A percentile compares a stretch with the other conserved stretches of the same genome.
These are phyloP conservation scores for Apogon hyalosoma DNA, from an alignment of 2,797 vertebrate genomes.

Conservation along the genomic window DNA sequence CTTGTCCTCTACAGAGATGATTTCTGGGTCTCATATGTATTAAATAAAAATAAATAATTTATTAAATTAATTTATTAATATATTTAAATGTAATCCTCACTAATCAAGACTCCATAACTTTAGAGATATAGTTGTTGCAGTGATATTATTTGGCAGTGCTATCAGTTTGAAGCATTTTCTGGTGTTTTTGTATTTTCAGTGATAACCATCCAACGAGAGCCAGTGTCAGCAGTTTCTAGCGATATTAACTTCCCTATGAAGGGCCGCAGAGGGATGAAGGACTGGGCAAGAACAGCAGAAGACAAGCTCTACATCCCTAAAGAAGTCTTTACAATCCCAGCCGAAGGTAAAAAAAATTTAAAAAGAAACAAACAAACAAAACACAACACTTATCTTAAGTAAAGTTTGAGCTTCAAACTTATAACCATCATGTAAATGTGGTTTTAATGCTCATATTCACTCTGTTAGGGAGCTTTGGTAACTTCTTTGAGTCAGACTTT, in stretches of 20 bases:
- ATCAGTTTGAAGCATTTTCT: slow-evolving; percentile 22
- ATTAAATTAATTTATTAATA: too few relatives aligned
- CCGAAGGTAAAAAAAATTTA: slow-evolving; percentile 87
- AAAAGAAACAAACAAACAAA: background rate
- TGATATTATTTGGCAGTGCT: slow-evolving; percentile 1
- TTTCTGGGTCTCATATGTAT: too few relatives aligned
- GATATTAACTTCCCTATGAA: slow-evolving; percentile 99
- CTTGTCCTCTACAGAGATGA: too few relatives aligned
- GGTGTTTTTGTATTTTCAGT: slow-evolving; percentile 79
- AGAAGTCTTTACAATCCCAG: slow-evolving; percentile 92
- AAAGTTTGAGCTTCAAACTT: background rate
- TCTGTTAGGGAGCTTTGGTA: background rate
- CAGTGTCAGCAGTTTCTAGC: slow-evolving; percentile 94
- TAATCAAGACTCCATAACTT: background rate
- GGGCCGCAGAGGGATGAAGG: slow-evolving; percentile 97
- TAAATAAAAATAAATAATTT: too few relatives aligned
- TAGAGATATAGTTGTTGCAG: background rate
- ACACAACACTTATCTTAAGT: background rate
- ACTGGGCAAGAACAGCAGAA: slow-evolving; percentile 95
- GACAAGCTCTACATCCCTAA: slow-evolving; percentile 98
- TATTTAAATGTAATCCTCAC: too few relatives aligned
- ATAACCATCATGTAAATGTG: background rate
- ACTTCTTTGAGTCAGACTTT: too few relatives aligned
- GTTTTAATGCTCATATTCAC: background rate
- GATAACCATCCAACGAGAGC: slow-evolving; percentile 96